Conservation (phyloP, 2,888 invertebrate genomes). For the Limulus polyphemus region DNA sequence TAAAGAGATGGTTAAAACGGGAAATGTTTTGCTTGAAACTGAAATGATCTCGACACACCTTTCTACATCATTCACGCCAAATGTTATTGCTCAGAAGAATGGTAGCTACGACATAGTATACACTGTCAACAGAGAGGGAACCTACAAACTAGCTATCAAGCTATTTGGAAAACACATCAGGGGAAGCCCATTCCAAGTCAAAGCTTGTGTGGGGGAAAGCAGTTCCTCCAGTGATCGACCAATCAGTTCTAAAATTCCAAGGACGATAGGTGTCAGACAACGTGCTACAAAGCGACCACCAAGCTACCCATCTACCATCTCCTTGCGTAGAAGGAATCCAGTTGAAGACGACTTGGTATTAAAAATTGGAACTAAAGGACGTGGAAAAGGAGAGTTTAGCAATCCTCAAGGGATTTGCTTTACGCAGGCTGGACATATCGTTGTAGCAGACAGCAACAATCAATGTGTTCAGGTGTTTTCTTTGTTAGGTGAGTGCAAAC, state of each 20-base stretch:
- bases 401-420: conserved; percentile 43
- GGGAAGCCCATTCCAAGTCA: conserved; percentile 39
- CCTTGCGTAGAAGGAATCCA: conserved; percentile 36
- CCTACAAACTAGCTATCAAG: conserved; percentile 35
- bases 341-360: conserved; percentile 42
- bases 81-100: conserved; percentile 33
- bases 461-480: conserved; percentile 38
- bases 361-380: conserved; percentile 40
- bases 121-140: conserved; percentile 36
- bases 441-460: conserved; percentile 43
- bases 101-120: conserved; percentile 39
- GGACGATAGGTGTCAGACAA: conserved; percentile 35
- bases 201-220: conserved; percentile 30
- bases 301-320: conserved; percentile 37
- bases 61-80: conserved; percentile 30
- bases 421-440: conserved; percentile 34
- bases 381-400: conserved; percentile 42
- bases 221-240: conserved; percentile 31
- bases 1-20: conserved; percentile 36
- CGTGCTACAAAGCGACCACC: conserved; percentile 37
- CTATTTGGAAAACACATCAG: conserved; percentile 39
- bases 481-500: conserved; percentile 38
- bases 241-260: conserved; percentile 33
- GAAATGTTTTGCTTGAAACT: conserved; percentile 32
- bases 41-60: conserved; percentile 29